These are phyloP conservation scores for Acanthurus tractus DNA, from an alignment of 2,797 vertebrate species.

Conservation along the genomic window DNA sequence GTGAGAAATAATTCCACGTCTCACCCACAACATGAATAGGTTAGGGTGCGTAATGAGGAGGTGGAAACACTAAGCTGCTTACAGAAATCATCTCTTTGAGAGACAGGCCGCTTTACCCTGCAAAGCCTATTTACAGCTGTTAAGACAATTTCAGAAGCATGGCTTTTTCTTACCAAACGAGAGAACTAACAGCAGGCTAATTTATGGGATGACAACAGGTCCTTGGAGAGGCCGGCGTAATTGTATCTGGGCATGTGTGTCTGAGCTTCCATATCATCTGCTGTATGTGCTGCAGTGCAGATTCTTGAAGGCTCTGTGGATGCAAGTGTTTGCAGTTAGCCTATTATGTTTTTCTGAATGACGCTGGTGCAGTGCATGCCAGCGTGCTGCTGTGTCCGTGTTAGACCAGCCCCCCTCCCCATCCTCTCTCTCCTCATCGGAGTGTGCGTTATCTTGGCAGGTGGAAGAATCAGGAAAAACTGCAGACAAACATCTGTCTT, in stretches of 20 bases:
- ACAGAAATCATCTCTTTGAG: constrained; percentile 81
- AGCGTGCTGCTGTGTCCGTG: not conserved
- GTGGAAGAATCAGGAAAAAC: constrained; percentile 52
- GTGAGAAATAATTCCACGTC: constrained; percentile 71
- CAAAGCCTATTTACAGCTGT: constrained; percentile 83
- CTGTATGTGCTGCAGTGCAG: not conserved
- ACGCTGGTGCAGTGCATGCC: constrained; percentile 5
- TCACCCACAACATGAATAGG: constrained; percentile 76
- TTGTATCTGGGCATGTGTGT: constrained; percentile 3
- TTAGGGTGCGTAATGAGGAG: constrained; percentile 82
- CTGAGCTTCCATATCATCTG: not conserved
- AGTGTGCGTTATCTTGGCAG: constrained; percentile 57
- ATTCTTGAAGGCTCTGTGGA: constrained; percentile 2
- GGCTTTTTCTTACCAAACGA: constrained; percentile 46
- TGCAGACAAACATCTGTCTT: constrained; percentile 71
- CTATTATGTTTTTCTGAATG: constrained; percentile 20
- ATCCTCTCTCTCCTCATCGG: constrained; percentile 23
- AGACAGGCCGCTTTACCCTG: constrained; percentile 73
- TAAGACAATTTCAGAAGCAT: constrained; percentile 77
- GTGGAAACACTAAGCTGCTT: constrained; percentile 84
- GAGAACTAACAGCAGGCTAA: constrained; percentile 48
- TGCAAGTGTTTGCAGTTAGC: constrained; percentile 12
- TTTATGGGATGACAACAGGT: constrained; percentile 50
- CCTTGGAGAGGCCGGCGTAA: constrained; percentile 29
- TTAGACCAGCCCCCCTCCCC: constrained; percentile 16